phyloP scores from a whole-genome alignment of 2,113 vertebrate genomes.

The Pleuronectes platessa region DNA sequence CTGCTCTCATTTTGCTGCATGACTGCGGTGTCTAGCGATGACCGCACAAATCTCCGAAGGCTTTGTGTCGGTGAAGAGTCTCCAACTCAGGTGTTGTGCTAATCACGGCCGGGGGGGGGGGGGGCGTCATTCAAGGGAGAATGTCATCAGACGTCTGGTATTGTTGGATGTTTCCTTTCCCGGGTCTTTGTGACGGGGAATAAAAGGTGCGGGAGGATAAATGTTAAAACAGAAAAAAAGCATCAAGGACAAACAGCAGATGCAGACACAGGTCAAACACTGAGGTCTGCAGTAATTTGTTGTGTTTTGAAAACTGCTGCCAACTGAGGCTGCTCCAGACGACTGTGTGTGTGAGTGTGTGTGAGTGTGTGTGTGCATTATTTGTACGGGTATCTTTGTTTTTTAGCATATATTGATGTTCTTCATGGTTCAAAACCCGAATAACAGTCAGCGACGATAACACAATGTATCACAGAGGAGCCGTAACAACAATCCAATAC shows the following conservation, averaged over 20 bases:
- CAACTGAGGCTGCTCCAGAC: background rate
- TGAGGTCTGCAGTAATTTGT: slow-evolving; percentile 28
- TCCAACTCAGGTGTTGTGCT: slow-evolving; percentile 23
- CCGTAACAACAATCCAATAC: slow-evolving; percentile 44
- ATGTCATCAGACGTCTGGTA: background rate
- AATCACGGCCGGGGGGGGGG: background rate
- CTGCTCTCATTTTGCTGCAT: slow-evolving; percentile 69
- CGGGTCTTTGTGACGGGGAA: background rate
- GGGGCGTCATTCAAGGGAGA: background rate
- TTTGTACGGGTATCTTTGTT: slow-evolving; percentile 1
- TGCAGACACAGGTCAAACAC: slow-evolving; percentile 21
- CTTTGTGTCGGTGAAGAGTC: slow-evolving; percentile 17
- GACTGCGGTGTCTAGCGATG: slow-evolving; percentile 61
- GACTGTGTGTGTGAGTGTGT: background rate
- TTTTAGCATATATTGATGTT: slow-evolving; percentile 9
- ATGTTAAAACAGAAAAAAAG: slow-evolving; percentile 16
- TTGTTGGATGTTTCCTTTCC: background rate
- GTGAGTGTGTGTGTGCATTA: background rate
- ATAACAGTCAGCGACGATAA: slow-evolving; percentile 39
- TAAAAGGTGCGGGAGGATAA: slow-evolving; percentile 14
- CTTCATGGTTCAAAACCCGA: slow-evolving; percentile 36
- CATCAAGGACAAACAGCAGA: slow-evolving; percentile 21
- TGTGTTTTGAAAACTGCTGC: slow-evolving; percentile 27
- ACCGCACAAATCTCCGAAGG: slow-evolving; percentile 41
- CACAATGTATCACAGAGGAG: slow-evolving; percentile 21